Conservation (phyloP, 1,140 invertebrate genomes). For the Cylas formicarius region DNA sequence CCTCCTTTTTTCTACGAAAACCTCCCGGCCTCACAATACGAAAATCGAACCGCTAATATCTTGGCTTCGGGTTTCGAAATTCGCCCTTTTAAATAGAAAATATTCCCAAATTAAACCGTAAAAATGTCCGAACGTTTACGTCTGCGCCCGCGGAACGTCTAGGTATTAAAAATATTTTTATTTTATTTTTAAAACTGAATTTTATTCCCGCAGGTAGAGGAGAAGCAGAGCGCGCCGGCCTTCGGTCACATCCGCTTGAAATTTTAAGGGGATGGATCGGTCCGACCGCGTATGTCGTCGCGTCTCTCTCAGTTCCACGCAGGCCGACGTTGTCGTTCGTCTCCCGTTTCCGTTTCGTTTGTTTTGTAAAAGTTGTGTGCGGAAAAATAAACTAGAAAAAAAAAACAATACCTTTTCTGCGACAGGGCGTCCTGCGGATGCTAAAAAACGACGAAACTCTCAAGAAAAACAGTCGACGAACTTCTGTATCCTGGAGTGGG, state of each 20-base stretch:
- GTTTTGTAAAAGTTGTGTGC: conserved; percentile 23
- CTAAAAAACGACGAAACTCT: no score
- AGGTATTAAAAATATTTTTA: conserved; percentile 5
- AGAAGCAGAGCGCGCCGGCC: conserved; percentile 7
- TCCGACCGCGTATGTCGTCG: no score
- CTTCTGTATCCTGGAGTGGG: no score
- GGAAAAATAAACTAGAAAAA: conserved; percentile 24
- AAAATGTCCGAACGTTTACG: no score
- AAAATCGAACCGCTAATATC: no score
- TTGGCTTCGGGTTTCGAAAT: no score
- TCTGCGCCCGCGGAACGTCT: background rate
- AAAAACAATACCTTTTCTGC: conserved; percentile 24
- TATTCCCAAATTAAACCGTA: no score
- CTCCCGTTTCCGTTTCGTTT: conserved; percentile 21
- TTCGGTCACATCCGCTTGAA: conserved; percentile 15
- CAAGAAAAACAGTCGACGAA: no score
- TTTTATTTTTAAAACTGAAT: conserved; percentile 2
- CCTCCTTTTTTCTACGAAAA: conserved; percentile 2
- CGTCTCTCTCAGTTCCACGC: conserved; percentile 7
- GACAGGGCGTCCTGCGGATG: conserved; percentile 20
- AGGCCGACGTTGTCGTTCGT: conserved; percentile 12
- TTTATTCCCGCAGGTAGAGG: conserved; percentile 4
- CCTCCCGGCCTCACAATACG: no score
- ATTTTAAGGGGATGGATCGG: conserved; percentile 13
- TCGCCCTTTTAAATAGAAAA: no score